Evolutionary conservation across 2,888 invertebrate genomes (phyloP).

Genomic region (Eupelmus urozonus): DNA sequence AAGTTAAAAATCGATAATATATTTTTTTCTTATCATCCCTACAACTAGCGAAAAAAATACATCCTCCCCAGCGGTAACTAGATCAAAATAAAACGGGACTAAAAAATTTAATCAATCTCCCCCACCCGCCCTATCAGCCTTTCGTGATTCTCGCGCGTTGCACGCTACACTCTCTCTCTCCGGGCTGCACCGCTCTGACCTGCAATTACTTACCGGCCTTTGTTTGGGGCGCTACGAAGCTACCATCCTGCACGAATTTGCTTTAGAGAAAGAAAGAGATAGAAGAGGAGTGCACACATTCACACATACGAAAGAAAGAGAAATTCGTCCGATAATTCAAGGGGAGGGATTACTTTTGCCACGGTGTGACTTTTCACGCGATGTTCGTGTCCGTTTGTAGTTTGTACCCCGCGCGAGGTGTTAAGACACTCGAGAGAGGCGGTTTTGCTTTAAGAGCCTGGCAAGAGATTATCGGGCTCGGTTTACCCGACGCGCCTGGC

Average conservation of each 20-base stretch:
- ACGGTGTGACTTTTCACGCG: constrained; percentile 48
- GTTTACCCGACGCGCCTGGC: too few relatives aligned
- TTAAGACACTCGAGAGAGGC: constrained; percentile 3
- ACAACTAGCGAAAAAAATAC: background rate
- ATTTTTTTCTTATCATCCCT: background rate
- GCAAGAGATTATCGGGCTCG: background rate
- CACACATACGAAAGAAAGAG: background rate
- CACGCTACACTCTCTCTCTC: constrained; percentile 36
- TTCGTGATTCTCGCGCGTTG: constrained; percentile 49
- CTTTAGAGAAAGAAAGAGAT: background rate
- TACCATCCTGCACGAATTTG: too few relatives aligned
- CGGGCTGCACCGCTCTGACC: constrained; percentile 6
- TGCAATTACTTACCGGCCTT: constrained; percentile 54
- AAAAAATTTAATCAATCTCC: constrained; percentile 47
- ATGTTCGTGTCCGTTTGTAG: constrained; percentile 38
- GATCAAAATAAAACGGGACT: constrained; percentile 18
- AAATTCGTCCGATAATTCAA: constrained; percentile 45
- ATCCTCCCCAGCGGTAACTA: too few relatives aligned
- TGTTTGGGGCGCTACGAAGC: constrained; percentile 16
- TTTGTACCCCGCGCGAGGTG: constrained; percentile 19
- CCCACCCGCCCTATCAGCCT: constrained; percentile 21
- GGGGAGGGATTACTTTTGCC: constrained; percentile 25
- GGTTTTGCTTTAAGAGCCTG: background rate
- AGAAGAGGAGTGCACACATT: background rate
- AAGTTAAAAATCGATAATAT: too few relatives aligned